Percentiles rank a stretch among this genome's conserved stretches.
phyloP scores from a whole-genome alignment of 2,113 vertebrate species.

The Melanocharis versteri region DNA sequence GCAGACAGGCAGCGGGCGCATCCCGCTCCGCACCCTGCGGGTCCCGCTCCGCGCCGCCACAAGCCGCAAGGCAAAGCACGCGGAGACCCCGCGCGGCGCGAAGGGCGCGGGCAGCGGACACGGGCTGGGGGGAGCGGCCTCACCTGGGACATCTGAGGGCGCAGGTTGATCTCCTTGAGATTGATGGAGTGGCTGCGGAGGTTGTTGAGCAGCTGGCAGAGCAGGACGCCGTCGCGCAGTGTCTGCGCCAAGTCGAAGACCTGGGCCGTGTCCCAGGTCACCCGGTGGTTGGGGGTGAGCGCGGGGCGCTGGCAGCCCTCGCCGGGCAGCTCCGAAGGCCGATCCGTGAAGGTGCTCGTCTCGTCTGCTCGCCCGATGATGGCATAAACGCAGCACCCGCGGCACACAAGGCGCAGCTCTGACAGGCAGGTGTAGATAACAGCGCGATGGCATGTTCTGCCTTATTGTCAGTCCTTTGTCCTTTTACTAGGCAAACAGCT shows the following conservation, averaged over 20 bases:
- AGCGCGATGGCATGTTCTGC: background rate
- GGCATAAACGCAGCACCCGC: background rate
- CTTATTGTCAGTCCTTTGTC: background rate
- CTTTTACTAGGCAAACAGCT: accelerated
- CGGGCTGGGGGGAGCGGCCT: background rate
- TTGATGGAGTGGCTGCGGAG: conserved; percentile 87
- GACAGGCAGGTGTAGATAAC: accelerated
- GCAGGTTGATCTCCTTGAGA: conserved; percentile 94
- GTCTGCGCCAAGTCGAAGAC: conserved; percentile 96
- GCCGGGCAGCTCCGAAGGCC: accelerated
- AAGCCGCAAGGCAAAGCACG: background rate
- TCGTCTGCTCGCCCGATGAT: accelerated
- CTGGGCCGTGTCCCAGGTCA: conserved; percentile 93
- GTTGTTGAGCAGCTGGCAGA: conserved; percentile 96
- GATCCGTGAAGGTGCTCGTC: accelerated
- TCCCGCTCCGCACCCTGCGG: background rate
- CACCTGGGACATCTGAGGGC: conserved; percentile 98
- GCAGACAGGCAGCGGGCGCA: background rate
- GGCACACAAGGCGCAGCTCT: accelerated
- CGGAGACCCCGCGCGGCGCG: background rate
- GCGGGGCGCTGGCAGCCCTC: accelerated
- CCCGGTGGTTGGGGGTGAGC: conserved; percentile 79
- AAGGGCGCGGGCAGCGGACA: background rate
- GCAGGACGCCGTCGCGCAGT: conserved; percentile 91
- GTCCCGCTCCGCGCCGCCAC: background rate